phyloP scores from a whole-genome alignment of 2,113 vertebrate species.

The Paradisaea rubra region DNA sequence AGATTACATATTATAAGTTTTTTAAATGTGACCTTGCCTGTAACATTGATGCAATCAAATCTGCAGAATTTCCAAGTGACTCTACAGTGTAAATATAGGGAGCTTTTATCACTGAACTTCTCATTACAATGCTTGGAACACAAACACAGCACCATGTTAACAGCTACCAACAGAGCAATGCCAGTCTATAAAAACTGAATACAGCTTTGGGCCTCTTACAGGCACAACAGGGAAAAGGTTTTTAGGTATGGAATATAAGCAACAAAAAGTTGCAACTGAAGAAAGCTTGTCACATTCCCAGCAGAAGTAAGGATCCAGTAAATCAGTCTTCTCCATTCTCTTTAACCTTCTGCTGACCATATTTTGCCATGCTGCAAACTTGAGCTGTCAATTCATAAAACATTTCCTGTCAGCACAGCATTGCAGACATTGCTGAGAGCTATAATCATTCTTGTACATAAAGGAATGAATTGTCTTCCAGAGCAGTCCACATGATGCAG shows the following conservation, averaged over 20 bases:
- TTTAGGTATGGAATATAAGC: neutral
- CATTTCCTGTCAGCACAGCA: neutral
- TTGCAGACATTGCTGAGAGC: neutral
- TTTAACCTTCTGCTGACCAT: neutral
- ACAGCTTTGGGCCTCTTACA: neutral
- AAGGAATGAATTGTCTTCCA: slow-evolving; percentile 22
- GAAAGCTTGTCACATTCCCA: neutral
- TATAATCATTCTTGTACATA: neutral
- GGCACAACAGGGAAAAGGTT: neutral
- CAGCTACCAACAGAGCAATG: neutral
- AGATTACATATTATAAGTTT: neutral
- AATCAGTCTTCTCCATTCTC: neutral
- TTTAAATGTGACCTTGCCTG: neutral
- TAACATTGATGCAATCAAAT: neutral
- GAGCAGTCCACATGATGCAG: neutral
- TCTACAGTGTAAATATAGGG: neutral
- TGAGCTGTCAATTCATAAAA: neutral
- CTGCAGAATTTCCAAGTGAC: neutral
- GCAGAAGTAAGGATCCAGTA: neutral
- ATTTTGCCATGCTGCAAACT: neutral
- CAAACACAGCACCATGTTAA: neutral
- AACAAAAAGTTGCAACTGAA: neutral
- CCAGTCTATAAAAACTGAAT: neutral
- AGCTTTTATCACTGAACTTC: neutral
- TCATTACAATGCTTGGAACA: neutral